Evolutionary conservation across 2,888 invertebrate species (phyloP), one percentile per base, ranked within the genome.

Genomic region (Acronicta leporina): DNA sequence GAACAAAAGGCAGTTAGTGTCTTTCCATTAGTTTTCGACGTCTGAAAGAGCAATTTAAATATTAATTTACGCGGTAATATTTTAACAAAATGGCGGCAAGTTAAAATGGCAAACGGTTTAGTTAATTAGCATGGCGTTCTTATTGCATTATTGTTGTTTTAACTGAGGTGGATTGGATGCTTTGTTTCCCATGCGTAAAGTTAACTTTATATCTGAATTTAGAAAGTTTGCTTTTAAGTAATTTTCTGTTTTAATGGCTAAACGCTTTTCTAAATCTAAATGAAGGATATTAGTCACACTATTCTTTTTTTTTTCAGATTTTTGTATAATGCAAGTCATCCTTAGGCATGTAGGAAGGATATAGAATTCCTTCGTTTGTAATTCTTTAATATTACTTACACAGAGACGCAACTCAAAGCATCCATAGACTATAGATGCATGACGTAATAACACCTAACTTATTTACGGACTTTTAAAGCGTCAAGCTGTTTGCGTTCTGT

Each of bases 1-100:
- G 75, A 80, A 81, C 79, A 77, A 79, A 74, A 66, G 80, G 80
- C 68, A 81, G 81, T 87, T 84, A 85, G 81, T 68, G 78, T 77
- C 77, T 78, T 85, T 86, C 84, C 83, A 87, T 89, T 87, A 84
- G 86, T 80, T 82, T 88, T 85, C 83, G 91, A 92, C 91, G 79
- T 90, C 82, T 91, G 89, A 92, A 91, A 90, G 89, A 88, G 91
- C 85, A 87, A 90, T 92, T 90, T 81, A 73, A 79, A 86, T 81
- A 81, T 86, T 84, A 91, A 89, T 88, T 91, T 92, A 92, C 77
- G 75, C 76, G 83, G 84, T 81, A 85, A 86, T 92, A 89, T 85
- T 86, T 85, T 77, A 77, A 71, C 77, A 86, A 90, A 76, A 91
- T 90, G 89, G 87, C 86, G 82, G 85, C 79, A 65, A 74, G 77